These are phyloP conservation scores for Ectropis grisescens DNA, from an alignment of 1,140 invertebrate genomes.

Conservation along the genomic window DNA sequence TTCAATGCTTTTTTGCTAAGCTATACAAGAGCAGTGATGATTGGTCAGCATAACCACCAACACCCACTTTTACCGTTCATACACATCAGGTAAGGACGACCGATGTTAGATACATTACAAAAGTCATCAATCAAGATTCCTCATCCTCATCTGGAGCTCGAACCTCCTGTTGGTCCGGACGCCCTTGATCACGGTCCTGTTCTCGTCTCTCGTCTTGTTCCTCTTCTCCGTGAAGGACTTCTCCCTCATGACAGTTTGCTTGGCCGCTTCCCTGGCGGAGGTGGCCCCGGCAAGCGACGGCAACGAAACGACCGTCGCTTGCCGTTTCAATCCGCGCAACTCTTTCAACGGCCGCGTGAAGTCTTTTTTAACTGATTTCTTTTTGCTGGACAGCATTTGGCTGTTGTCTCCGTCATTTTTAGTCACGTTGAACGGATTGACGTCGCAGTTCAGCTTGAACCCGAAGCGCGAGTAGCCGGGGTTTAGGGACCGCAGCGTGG, in stretches of 20 bases:
- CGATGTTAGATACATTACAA: no score
- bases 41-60: no score
- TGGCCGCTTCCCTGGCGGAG: constrained; percentile 26
- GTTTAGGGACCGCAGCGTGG: constrained; percentile 16
- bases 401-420: constrained; percentile 13
- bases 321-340: no score
- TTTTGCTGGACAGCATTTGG: constrained; percentile 9
- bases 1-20: no score
- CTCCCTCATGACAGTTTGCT: constrained; percentile 45
- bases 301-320: constrained; percentile 10
- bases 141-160: constrained; percentile 73
- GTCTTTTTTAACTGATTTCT: constrained; percentile 6
- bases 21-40: no score
- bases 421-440: constrained; percentile 38
- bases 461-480: constrained; percentile 61
- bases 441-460: constrained; percentile 44
- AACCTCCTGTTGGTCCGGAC: constrained; percentile 77
- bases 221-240: constrained; percentile 42
- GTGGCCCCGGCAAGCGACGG: constrained; percentile 37
- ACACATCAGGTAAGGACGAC: no score
- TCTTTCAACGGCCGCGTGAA: neutral
- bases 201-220: constrained; percentile 39
- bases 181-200: constrained; percentile 67
- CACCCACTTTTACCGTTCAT: no score
- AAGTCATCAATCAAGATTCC: constrained; percentile 28